Conservation (phyloP, 2,113 vertebrate species). For the Falco punctatus region DNA sequence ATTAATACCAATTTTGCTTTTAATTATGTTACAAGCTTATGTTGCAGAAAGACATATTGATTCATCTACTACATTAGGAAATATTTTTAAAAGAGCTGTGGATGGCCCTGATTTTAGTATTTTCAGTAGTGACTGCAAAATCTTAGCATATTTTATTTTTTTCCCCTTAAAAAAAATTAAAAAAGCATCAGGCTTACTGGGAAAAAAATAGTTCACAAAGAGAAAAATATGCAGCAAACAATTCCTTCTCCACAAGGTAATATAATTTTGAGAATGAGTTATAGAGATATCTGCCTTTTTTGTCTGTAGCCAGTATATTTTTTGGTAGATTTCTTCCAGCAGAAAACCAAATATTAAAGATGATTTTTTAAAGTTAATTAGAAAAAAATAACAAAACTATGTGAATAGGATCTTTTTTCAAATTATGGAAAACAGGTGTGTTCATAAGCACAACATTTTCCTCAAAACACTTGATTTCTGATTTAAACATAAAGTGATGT, state of each 20-base stretch:
- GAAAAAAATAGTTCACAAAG: not conserved
- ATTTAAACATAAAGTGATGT: not conserved
- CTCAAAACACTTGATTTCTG: not conserved
- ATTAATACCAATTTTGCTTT: not conserved
- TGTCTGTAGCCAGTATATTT: not conserved
- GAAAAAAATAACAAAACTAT: not conserved
- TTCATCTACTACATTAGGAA: not conserved
- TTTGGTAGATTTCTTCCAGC: not conserved
- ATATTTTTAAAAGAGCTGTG: not conserved
- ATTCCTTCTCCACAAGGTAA: not conserved
- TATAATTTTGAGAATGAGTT: not conserved
- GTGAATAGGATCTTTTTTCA: not conserved
- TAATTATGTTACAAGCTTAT: not conserved
- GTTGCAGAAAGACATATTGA: not conserved
- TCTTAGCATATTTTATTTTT: not conserved
- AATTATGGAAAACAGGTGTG: not conserved
- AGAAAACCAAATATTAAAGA: not conserved
- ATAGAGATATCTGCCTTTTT: not conserved
- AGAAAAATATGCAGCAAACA: not conserved
- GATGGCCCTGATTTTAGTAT: not conserved
- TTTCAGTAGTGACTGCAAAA: not conserved
- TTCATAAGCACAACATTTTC: not conserved
- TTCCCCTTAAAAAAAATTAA: not conserved
- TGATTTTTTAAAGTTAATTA: not conserved
- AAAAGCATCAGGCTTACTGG: not conserved